Evolutionary conservation across 2,888 invertebrate species (phyloP).

Genomic region (Calephelis perditalis): DNA sequence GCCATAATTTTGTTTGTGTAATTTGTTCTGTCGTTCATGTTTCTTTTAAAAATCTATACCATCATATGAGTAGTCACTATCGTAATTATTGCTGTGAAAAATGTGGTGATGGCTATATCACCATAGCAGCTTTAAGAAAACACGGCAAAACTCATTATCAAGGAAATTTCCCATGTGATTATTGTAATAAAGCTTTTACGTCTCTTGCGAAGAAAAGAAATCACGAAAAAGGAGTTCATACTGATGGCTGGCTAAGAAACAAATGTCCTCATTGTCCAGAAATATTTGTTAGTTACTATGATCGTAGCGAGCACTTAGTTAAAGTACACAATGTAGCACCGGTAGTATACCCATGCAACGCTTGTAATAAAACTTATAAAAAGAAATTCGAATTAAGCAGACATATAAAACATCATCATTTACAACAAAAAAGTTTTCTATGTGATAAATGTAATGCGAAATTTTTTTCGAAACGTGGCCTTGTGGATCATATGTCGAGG

Average conservation of each 20-base stretch:
- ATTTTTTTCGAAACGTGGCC: conserved; percentile 64
- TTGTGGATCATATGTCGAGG: conserved; percentile 54
- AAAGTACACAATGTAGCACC: conserved; percentile 58
- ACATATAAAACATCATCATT: conserved; percentile 65
- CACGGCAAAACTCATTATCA: conserved; percentile 68
- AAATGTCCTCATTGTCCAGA: conserved; percentile 69
- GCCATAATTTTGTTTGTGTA: conserved; percentile 59
- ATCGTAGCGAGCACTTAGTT: conserved; percentile 60
- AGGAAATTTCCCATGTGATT: conserved; percentile 73
- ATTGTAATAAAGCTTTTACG: conserved; percentile 73
- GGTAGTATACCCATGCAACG: conserved; percentile 59
- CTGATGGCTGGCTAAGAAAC: conserved; percentile 65
- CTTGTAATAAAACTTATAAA: conserved; percentile 65
- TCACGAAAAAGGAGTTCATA: conserved; percentile 68
- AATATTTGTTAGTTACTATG: conserved; percentile 68
- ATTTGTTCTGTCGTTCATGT: conserved; percentile 62
- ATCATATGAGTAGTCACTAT: conserved; percentile 71
- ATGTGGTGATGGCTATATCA: conserved; percentile 65
- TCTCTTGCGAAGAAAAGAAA: conserved; percentile 66
- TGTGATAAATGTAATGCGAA: conserved; percentile 66
- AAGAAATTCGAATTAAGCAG: conserved; percentile 66
- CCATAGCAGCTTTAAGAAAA: conserved; percentile 65
- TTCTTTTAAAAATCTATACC: conserved; percentile 67
- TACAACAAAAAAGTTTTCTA: conserved; percentile 59
- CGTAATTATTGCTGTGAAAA: conserved; percentile 69